phyloP scores from a whole-genome alignment of 1,140 invertebrate genomes.

The Rhizoglyphus robini region DNA sequence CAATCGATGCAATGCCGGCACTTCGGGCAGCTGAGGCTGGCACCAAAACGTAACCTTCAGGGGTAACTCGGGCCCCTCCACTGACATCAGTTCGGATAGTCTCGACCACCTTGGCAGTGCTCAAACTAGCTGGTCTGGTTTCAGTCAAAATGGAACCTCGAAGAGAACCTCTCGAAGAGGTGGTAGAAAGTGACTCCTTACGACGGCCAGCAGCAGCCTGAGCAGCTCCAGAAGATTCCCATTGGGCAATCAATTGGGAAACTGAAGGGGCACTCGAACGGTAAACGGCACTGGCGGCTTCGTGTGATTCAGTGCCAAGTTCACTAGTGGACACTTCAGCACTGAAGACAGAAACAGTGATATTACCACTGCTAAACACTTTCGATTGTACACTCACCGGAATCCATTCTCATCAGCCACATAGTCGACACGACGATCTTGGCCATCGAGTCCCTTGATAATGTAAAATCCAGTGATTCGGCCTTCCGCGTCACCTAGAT shows the following conservation, averaged over 20 bases:
- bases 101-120: neutral
- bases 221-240: slow-evolving; percentile 4
- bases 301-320: slow-evolving; percentile 23
- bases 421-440: slow-evolving; percentile 25
- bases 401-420: slow-evolving; percentile 25
- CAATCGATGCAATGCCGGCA: neutral
- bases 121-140: neutral
- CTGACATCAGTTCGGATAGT: neutral
- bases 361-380: neutral
- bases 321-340: slow-evolving; percentile 25
- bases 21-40: slow-evolving; percentile 2
- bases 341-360: neutral
- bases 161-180: neutral
- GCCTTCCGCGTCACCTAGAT: slow-evolving; percentile 16
- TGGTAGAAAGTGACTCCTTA: neutral
- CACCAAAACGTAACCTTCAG: slow-evolving; percentile 5
- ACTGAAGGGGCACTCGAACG: neutral
- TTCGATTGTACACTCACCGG: neutral
- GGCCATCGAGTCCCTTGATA: slow-evolving; percentile 20
- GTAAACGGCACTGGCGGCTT: neutral
- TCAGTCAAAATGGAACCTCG: neutral
- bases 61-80: neutral
- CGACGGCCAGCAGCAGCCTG: neutral
- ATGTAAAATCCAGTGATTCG: slow-evolving; percentile 21
- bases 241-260: neutral